Percentiles rank a stretch among this genome's conserved stretches.
Evolutionary conservation across 1,140 invertebrate genomes (phyloP).

Genomic region (Zelostemma sp.): DNA sequence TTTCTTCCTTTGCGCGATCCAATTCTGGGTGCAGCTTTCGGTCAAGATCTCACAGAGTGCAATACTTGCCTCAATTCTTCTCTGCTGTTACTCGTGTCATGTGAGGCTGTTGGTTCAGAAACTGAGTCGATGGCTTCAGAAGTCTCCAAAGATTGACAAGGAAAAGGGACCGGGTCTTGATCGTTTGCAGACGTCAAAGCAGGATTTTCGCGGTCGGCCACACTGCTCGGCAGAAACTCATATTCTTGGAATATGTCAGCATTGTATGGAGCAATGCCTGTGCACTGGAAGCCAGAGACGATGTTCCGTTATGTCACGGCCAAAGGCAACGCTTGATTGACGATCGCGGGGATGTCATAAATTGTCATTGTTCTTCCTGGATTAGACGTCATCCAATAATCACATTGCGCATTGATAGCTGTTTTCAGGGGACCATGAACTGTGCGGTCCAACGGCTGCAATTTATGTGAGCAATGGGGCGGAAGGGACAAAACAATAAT

Average conservation of each 20-base stretch:
- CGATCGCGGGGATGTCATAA: conserved; percentile 66
- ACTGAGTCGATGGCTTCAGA: too few species aligned
- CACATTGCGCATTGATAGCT: conserved; percentile 49
- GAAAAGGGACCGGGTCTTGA: too few species aligned
- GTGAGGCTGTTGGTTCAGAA: too few species aligned
- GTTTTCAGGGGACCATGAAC: conserved; percentile 66
- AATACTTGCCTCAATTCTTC: too few species aligned
- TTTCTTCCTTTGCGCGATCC: too few species aligned
- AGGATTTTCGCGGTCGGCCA: too few species aligned
- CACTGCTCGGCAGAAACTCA: not conserved
- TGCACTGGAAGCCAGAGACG: not conserved
- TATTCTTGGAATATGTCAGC: not conserved
- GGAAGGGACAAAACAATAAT: conserved; percentile 63
- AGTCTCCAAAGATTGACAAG: too few species aligned
- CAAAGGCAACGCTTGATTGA: conserved; percentile 57
- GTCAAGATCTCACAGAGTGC: too few species aligned
- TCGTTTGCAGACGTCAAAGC: too few species aligned
- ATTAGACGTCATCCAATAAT: conserved; percentile 59
- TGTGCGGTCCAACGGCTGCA: conserved; percentile 68
- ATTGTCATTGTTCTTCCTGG: conserved; percentile 65
- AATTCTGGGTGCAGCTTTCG: too few species aligned
- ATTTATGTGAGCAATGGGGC: conserved; percentile 65
- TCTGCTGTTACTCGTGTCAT: too few species aligned
- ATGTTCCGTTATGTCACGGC: conserved; percentile 28
- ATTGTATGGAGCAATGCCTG: not conserved